phyloP scores from a whole-genome alignment of 2,797 vertebrate species.

The Sebastes hopkinsi region DNA sequence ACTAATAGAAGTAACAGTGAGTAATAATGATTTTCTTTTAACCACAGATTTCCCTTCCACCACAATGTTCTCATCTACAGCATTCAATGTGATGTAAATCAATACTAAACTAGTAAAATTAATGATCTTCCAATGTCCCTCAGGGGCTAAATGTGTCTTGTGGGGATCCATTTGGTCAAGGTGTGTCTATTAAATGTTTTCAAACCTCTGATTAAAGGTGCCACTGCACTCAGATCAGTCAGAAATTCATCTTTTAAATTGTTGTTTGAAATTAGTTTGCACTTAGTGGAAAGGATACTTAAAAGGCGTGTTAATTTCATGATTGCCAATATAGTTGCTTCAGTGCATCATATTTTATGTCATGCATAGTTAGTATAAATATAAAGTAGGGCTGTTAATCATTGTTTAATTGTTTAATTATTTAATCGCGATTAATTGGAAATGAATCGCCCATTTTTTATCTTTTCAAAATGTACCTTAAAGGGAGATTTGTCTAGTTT shows the following conservation, averaged over 20 bases:
- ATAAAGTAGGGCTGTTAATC: no score
- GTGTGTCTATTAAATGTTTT: no score
- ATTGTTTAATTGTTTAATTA: no score
- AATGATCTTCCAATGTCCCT: neutral
- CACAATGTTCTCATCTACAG: neutral
- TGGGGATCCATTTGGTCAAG: neutral
- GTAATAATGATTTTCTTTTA: neutral
- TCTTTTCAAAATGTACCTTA: no score
- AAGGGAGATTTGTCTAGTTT: no score
- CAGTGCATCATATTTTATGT: neutral
- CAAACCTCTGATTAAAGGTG: neutral
- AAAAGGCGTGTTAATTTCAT: no score
- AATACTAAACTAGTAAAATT: neutral
- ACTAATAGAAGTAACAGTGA: neutral
- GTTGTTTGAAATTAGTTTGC: no score
- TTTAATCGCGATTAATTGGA: no score
- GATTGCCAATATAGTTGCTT: neutral
- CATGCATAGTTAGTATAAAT: no score
- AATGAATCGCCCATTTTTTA: no score
- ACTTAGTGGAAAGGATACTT: no score
- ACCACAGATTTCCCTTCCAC: neutral
- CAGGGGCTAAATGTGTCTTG: neutral
- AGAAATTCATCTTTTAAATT: neutral
- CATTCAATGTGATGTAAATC: neutral
- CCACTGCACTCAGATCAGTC: neutral